Conservation (phyloP, 2,888 invertebrate genomes). For the Seira ritae region DNA sequence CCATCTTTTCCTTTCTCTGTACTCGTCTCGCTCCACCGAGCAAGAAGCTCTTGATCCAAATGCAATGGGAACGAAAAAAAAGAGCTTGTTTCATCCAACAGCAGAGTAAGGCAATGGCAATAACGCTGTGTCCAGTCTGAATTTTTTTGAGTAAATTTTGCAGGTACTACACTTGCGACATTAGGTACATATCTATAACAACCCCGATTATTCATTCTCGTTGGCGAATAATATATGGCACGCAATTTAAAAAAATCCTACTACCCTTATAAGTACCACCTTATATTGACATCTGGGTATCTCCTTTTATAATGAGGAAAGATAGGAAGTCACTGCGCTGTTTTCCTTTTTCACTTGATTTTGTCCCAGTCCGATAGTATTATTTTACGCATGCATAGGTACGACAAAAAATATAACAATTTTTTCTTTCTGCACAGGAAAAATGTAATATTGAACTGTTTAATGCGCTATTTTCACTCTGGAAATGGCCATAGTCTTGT, state of each 20-base stretch:
- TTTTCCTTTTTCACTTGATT: neutral
- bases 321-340: neutral
- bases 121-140: neutral
- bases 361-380: neutral
- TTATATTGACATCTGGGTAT: no score
- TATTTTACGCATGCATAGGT: neutral
- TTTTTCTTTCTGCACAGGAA: neutral
- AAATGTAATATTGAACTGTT: neutral
- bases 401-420: neutral
- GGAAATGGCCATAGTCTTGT: neutral
- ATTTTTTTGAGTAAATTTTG: neutral
- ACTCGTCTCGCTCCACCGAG: neutral
- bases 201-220: neutral
- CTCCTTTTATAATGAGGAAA: neutral
- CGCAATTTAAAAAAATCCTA: neutral
- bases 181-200: neutral
- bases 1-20: neutral
- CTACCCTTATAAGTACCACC: neutral
- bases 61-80: neutral
- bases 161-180: neutral
- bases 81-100: neutral
- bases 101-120: no score
- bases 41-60: neutral
- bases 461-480: neutral
- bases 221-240: neutral